Evolutionary conservation across 2,888 invertebrate species (phyloP), one percentile per base, ranked within the genome.

Genomic region (Ennomos quercinarius): DNA sequence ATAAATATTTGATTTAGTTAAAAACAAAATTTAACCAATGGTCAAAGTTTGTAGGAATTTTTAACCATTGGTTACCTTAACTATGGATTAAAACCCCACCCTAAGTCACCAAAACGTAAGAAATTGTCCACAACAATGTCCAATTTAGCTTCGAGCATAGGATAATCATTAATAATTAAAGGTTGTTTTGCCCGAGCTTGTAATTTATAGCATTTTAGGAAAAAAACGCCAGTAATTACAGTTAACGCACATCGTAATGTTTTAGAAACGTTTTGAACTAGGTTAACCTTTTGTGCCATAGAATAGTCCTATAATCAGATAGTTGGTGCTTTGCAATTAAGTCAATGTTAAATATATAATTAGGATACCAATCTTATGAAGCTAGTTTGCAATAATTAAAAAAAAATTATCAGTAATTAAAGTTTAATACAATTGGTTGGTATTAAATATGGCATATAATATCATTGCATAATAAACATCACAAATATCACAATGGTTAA

Each of bases 151-250:
- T 66, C 55, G 63, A 58, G 66, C 63, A 51, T 71, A 70, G 63
- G 61, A 41, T 65, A 63, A 47, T 62, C 64, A 13, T 61, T 50
- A 68, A 68, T 66, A 66, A 70, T 38, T 68, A 71, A 78, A 63
- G 89, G 88, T 89, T 88, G 88, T 89, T 88, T 87, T 86, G 83
- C 80, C 83, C 73, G 89, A 89, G 89, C 89, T 89, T 89, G 82
- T 72, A 82, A 83, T 86, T 80, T 80, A 86, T 85, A 80, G 58
- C 61, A 70, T 78, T 79, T 77, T 76, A 78, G 74, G 71, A 65
- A 68, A 57, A 68, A 71, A 66, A 70, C 67, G 67, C 71, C 73
- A 75, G 73, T 77, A 76, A 74, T 17, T 74, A 73, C 62, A 66
- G 62, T 61, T 71, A 6, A 81, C 77, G 81, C 81, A 84, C 83